Evolutionary conservation across 2,113 vertebrate genomes (phyloP).

Genomic region (Pantherophis guttatus): DNA sequence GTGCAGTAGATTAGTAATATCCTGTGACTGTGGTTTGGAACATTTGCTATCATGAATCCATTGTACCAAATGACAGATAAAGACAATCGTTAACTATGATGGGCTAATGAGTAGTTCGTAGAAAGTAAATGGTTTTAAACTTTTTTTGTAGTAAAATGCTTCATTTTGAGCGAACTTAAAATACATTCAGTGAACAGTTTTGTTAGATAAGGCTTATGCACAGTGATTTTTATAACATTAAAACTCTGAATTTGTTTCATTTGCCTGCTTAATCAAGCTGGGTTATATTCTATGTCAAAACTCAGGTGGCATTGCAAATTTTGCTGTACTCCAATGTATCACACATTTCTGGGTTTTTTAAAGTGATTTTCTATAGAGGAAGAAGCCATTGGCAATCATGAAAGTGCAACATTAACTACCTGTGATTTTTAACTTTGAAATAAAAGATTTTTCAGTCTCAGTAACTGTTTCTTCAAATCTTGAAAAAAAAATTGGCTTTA

Average conservation of each 20-base stretch:
- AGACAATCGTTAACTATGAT: constrained; percentile 51
- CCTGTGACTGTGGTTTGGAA: background rate
- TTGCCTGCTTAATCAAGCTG: background rate
- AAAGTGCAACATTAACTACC: background rate
- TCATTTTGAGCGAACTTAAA: background rate
- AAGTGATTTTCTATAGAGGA: constrained; percentile 9
- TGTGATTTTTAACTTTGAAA: background rate
- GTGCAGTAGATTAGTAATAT: constrained; percentile 1
- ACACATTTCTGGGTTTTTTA: background rate
- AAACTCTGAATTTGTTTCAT: background rate
- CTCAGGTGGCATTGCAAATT: constrained; percentile 37
- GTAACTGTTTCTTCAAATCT: background rate
- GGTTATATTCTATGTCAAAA: constrained; percentile 27
- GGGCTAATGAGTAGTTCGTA: constrained; percentile 22
- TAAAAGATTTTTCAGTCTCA: background rate
- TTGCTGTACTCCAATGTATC: background rate
- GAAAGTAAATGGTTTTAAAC: constrained; percentile 11
- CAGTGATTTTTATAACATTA: constrained; percentile 22
- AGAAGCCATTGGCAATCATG: background rate
- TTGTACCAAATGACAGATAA: constrained; percentile 53
- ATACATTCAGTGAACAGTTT: background rate
- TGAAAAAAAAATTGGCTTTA: background rate
- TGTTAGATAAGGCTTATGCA: constrained; percentile 49
- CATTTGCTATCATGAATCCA: constrained; percentile 36
- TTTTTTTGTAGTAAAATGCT: constrained; percentile 3